A percentile compares a stretch with the other conserved stretches of the same genome.
Conservation (phyloP, 2,113 vertebrate species). For the Puma concolor region DNA sequence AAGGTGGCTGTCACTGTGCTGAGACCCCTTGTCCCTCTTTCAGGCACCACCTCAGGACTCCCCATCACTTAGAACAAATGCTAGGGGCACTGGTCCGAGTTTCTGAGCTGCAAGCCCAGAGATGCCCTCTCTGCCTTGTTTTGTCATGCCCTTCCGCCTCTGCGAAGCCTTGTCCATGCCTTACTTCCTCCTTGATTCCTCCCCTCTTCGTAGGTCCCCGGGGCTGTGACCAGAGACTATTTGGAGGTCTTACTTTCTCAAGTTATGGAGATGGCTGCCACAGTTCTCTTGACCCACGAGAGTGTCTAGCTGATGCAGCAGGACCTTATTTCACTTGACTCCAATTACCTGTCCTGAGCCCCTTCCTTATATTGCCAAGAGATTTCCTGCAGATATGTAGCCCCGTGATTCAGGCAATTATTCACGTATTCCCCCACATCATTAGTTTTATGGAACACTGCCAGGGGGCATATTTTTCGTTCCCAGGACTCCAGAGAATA, state of each 20-base stretch:
- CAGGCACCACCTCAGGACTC: neutral
- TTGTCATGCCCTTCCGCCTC: neutral
- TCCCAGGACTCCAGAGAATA: constrained; percentile 77
- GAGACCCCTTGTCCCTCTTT: neutral
- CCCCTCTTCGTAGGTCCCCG: neutral
- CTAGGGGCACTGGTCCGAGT: neutral
- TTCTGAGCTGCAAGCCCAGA: neutral
- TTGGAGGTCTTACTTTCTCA: neutral
- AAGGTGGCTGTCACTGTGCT: neutral
- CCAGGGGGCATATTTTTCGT: constrained; percentile 83
- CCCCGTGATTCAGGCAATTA: constrained; percentile 76
- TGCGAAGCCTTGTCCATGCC: neutral
- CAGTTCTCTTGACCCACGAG: constrained; percentile 11
- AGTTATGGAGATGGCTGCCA: neutral
- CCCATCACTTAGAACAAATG: neutral
- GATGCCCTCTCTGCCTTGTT: neutral
- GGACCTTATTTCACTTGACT: constrained; percentile 77
- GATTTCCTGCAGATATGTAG: constrained; percentile 76
- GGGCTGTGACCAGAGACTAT: neutral
- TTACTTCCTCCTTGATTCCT: neutral
- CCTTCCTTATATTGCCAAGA: constrained; percentile 76
- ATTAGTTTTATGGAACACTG: constrained; percentile 84
- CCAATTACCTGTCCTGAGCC: constrained; percentile 77
- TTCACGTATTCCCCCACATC: constrained; percentile 82
- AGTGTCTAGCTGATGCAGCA: constrained; percentile 63